Evolutionary conservation across 2,113 vertebrate species (phyloP), one percentile per base, ranked within the genome.

Genomic region (Engystomops pustulosus): DNA sequence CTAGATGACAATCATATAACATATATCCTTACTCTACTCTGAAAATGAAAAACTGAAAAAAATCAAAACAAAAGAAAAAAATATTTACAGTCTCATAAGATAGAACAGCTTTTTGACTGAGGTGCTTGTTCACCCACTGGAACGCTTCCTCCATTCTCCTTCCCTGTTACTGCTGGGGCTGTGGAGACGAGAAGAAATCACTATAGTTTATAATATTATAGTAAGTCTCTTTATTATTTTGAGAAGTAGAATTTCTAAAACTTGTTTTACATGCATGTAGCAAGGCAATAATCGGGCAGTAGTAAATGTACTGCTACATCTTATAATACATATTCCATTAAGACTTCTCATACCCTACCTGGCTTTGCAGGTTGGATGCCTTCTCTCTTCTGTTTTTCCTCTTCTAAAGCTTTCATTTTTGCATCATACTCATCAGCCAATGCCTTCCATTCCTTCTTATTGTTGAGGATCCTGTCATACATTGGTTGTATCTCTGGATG

Each of bases 391-490:
- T 94, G 93, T 80, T 93, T 94, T 86, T 92, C 90, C 2, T 97
- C 96, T 74, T 97, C 96, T 10, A 97, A 67, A 36, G 76, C 92
- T 93, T 96, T 98, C 79, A 96, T 89, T 88, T 92, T 94, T 27
- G 92, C 94, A 23, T 99, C 97, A 0, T 98, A 93, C 74, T 94
- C 95, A 0, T 98, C 97, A 68, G 96, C 96, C 87, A 93, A 93
- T 0, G 92, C 91, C 85, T 99, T 98, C 97, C 98, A 99, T 86
- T 98, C 94, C 41, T 94, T 96, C 86, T 96, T 95, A 91, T 99
- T 99, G 90, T 98, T 98, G 36, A 96, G 88, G 80, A 99, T 92
- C 11, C 96, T 94, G 14, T 99, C 96, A 5, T 94, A 94, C 98
- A 99, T 98, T 38, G 98, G 98, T 88, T 93, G 91, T 88, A 97